Conservation (phyloP, 2,888 invertebrate genomes). For the Eristalis intricaria region DNA sequence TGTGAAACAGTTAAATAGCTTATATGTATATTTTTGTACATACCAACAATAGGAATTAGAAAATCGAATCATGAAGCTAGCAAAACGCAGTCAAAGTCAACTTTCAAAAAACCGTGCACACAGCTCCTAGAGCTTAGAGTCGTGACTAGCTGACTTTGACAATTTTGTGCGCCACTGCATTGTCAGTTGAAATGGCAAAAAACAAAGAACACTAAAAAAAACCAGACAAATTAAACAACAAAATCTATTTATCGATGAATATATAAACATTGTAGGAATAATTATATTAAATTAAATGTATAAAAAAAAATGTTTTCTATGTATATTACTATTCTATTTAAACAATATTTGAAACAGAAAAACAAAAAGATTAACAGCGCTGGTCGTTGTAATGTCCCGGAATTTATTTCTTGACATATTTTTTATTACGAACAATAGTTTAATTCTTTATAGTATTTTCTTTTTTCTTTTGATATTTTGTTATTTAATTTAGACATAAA, state of each 20-base stretch:
- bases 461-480: conserved; percentile 7
- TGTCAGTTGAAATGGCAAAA: conserved; percentile 8
- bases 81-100: background rate
- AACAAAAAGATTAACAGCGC: conserved; percentile 33
- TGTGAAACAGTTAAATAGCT: conserved; percentile 34
- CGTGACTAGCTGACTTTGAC: background rate
- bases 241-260: conserved; percentile 49
- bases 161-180: background rate
- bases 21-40: conserved; percentile 32
- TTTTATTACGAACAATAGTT: conserved; percentile 6
- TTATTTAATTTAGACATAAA: conserved; percentile 17
- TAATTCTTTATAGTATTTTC: conserved; percentile 23
- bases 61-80: background rate
- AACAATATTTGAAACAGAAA: conserved; percentile 2
- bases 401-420: conserved; percentile 39
- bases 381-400: conserved; percentile 45
- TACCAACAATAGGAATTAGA: conserved; percentile 2
- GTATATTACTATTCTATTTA: conserved; percentile 27
- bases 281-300: conserved; percentile 32
- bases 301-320: conserved; percentile 24
- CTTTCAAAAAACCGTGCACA: background rate
- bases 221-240: background rate
- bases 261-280: conserved; percentile 36
- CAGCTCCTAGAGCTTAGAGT: background rate
- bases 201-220: conserved; percentile 15